These are phyloP conservation scores for Parapsyche elsis DNA, from an alignment of 1,140 invertebrate genomes.

Conservation along the genomic window DNA sequence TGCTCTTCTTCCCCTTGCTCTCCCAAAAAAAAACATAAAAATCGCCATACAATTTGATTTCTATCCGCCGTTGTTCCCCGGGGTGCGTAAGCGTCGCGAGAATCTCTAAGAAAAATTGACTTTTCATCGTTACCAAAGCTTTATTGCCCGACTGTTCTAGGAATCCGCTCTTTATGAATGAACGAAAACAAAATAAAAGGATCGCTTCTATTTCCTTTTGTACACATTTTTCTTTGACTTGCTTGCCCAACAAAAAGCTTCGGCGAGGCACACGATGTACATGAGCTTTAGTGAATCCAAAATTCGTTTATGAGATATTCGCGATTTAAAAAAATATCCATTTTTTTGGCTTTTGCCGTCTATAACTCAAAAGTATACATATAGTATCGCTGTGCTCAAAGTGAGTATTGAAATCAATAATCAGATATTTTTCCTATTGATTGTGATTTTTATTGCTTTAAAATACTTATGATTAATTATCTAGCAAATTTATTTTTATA, in stretches of 20 bases:
- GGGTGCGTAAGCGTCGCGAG: background rate
- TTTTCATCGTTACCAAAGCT: constrained; percentile 23
- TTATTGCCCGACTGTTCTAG: constrained; percentile 17
- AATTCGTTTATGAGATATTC: no score
- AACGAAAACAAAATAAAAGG: constrained; percentile 14
- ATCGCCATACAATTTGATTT: constrained; percentile 24
- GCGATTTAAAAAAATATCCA: no score
- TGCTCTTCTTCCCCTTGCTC: background rate
- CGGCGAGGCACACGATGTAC: no score
- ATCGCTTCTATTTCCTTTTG: background rate
- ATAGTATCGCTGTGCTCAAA: no score
- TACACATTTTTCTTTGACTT: background rate
- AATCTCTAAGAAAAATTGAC: constrained; percentile 16
- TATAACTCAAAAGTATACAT: no score
- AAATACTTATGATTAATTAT: no score
- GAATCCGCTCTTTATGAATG: constrained; percentile 18
- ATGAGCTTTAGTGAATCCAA: no score
- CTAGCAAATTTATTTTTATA: no score
- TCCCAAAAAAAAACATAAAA: background rate
- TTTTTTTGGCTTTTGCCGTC: no score
- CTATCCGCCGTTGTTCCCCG: constrained; percentile 3
- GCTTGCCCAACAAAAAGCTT: background rate
- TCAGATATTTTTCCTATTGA: no score
- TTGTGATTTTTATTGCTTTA: no score
- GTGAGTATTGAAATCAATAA: no score